phyloP scores from a whole-genome alignment of 2,797 vertebrate genomes.

The Avahi laniger region DNA sequence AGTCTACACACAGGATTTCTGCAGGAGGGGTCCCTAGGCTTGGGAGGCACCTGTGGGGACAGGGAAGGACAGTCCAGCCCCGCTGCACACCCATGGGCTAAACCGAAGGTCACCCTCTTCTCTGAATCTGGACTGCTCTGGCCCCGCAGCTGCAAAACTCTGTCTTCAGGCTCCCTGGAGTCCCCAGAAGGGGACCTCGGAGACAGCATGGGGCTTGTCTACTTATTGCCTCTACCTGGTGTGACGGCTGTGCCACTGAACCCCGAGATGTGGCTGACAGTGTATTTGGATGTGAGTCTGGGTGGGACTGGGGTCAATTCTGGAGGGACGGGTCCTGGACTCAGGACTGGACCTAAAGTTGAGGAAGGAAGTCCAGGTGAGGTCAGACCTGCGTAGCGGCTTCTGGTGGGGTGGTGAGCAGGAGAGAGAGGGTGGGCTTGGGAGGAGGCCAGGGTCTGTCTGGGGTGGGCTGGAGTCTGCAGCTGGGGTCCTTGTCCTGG shows the following conservation, averaged over 20 bases:
- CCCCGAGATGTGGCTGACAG: background rate
- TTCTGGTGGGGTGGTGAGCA: background rate
- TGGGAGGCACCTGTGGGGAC: background rate
- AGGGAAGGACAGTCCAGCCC: background rate
- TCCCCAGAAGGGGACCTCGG: too few species aligned
- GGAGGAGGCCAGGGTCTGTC: background rate
- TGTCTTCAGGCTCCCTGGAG: background rate
- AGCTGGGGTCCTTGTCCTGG: background rate
- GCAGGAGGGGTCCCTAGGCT: background rate
- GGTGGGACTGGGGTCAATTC: background rate
- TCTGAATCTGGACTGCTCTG: background rate
- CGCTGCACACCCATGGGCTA: background rate
- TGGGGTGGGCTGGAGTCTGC: background rate
- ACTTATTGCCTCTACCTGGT: background rate
- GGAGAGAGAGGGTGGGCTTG: background rate
- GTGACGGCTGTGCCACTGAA: background rate
- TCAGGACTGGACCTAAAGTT: background rate
- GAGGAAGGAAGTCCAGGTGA: background rate
- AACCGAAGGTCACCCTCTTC: background rate
- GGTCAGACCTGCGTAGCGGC: background rate
- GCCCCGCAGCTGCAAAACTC: background rate
- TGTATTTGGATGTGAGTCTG: background rate
- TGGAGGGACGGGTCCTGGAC: background rate
- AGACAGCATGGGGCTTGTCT: rapidly evolving
- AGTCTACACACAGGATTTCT: background rate